Base-by-base conservation (phyloP, 2,888 invertebrate species). In the Thecophora atra region DNA sequence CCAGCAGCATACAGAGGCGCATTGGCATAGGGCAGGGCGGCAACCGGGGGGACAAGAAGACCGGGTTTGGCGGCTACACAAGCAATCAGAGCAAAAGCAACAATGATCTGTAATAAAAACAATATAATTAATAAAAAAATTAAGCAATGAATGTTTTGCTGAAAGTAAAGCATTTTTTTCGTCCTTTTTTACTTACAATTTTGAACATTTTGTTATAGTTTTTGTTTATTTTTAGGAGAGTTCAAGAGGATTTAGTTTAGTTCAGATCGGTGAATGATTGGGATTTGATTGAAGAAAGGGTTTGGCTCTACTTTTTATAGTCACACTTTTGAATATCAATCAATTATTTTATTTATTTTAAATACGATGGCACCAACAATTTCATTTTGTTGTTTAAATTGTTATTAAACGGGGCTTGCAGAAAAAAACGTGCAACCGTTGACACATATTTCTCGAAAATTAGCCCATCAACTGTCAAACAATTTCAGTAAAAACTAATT, bases 21-120 rank as follows among this genome's bases (percentile, higher is more conserved):
- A 71, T 88, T 87, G 74, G 89, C 87, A 71, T 87, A 88, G 73
- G 88, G 84, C 62, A 80, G 51, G 76, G 86, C 77, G n/a, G 81
- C 79, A 2, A 78, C n/a, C 8, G 13, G 13, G 47, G 78, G 74
- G 2, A 77, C 75, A 7, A 80, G 69, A 1, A 81, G 70, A 30
- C 83, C 79, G 3, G 83, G 80, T 52, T 78, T 74, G 72, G 83
- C 82, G 11, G 77, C 71, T 24, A 79, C 78, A 73, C 80, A 80
- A 37, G 81, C 81, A 44, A 81, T 73, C 47, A 81, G 71, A 15
- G 82, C 82, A 70, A 78, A 70, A 17, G 74, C 62, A 52, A 83
- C 71, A 68, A 81, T 74, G 58, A 82, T 42, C 83, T 84, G 74
- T 1, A 65, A 60, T 70, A 7, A 17, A 47, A 11, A 47, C 1